Conservation (phyloP, 2,888 invertebrate genomes). For the Celastrina argiolus region DNA sequence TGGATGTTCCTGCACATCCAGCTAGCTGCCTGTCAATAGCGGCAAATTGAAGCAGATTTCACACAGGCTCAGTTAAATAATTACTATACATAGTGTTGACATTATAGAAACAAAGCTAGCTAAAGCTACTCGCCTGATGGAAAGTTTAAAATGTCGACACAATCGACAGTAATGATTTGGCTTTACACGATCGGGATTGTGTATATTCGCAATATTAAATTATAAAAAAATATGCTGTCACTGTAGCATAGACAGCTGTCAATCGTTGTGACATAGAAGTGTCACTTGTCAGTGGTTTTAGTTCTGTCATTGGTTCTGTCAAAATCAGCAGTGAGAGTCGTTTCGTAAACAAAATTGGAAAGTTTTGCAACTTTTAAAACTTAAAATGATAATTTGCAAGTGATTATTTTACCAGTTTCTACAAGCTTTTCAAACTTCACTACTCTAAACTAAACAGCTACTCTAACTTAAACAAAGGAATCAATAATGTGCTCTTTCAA, state of each 20-base stretch:
- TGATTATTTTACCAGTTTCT: not conserved
- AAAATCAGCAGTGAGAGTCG: conserved; percentile 5
- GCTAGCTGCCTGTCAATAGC: no score
- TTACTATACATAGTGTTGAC: no score
- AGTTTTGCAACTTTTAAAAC: not conserved
- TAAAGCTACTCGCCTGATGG: no score
- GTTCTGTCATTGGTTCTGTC: not conserved
- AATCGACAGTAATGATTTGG: not conserved
- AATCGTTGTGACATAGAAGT: not conserved
- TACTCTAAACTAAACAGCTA: no score
- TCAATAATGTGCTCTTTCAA: not conserved
- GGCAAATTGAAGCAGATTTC: no score
- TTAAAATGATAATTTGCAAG: not conserved
- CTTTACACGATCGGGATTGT: not conserved
- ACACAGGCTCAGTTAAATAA: no score
- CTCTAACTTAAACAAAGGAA: not conserved
- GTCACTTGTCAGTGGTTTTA: not conserved
- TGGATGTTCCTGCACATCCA: no score
- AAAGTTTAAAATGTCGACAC: no score
- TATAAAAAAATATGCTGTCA: not conserved
- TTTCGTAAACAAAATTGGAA: conserved; percentile 16
- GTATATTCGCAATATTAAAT: not conserved
- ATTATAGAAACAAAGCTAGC: no score
- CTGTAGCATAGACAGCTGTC: not conserved
- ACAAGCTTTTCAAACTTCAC: not conserved